Percentiles rank a stretch among this genome's conserved stretches.
Conservation (phyloP, 2,888 invertebrate genomes). For the Dolichomitus sp. region DNA sequence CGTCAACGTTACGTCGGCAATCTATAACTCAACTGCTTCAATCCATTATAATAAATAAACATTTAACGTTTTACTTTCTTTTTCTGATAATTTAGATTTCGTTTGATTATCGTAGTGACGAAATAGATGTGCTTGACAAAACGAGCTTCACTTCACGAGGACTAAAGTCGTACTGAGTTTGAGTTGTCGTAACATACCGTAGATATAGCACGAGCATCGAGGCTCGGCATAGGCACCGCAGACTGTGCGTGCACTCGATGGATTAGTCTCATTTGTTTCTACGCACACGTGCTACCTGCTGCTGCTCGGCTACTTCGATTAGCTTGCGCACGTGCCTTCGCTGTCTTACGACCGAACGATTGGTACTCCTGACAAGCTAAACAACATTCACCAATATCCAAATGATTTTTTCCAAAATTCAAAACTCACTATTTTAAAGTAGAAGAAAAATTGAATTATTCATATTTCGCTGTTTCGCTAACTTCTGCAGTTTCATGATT, state of each 20-base stretch:
- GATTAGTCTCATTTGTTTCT: slow-evolving; percentile 55
- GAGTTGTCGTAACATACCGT: slow-evolving; percentile 57
- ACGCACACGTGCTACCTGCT: slow-evolving; percentile 70
- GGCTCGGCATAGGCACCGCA: neutral
- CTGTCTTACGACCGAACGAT: neutral
- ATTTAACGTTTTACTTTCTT: no score
- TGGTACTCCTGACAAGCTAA: no score
- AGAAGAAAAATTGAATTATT: no score
- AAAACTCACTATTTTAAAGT: no score
- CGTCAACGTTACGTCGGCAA: no score
- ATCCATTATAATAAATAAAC: no score
- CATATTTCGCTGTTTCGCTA: no score
- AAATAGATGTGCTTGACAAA: slow-evolving; percentile 12
- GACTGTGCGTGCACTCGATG: slow-evolving; percentile 42
- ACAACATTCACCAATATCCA: no score
- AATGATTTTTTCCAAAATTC: no score
- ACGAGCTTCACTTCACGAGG: slow-evolving; percentile 73
- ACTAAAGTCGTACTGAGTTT: slow-evolving; percentile 78
- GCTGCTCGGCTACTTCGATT: slow-evolving; percentile 16
- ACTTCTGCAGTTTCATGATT: no score
- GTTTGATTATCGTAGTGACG: neutral
- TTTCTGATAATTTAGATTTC: neutral
- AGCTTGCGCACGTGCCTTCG: slow-evolving; percentile 49
- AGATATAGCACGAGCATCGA: slow-evolving; percentile 40
- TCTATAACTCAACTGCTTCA: no score